Conservation (phyloP, 2,888 invertebrate genomes). For the Caenorhabditis angaria region DNA sequence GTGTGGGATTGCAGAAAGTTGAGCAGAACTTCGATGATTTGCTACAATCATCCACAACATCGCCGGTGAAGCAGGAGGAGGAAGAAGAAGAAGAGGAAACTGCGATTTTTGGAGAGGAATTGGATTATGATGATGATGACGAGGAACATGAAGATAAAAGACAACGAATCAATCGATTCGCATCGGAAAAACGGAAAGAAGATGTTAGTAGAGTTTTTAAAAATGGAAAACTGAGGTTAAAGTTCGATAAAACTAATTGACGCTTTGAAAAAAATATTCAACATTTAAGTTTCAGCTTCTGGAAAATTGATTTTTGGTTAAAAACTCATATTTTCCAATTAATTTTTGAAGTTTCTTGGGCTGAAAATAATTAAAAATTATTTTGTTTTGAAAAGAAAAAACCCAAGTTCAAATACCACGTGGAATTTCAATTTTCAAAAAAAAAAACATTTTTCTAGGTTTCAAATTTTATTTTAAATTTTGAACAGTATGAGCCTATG, state of each 20-base stretch:
- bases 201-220: not conserved
- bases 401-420: too few relatives aligned
- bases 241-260: slow-evolving; percentile 5
- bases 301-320: too few relatives aligned
- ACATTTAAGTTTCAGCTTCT: too few relatives aligned
- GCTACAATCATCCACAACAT: not conserved
- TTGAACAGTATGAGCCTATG: too few relatives aligned
- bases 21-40: not conserved
- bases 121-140: slow-evolving; percentile 58
- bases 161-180: slow-evolving; percentile 41
- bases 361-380: too few relatives aligned
- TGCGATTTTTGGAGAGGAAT: slow-evolving; percentile 31
- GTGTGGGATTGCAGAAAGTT: not conserved
- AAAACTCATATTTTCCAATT: too few relatives aligned
- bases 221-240: slow-evolving; percentile 6
- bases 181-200: slow-evolving; percentile 38
- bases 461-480: too few relatives aligned
- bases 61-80: slow-evolving; percentile 1
- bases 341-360: too few relatives aligned
- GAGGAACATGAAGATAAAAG: slow-evolving; percentile 40
- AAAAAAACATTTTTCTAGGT: too few relatives aligned
- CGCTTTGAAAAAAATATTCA: too few relatives aligned
- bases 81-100: slow-evolving; percentile 7
- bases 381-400: too few relatives aligned
- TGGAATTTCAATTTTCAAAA: too few relatives aligned